Percentiles rank a stretch among this genome's conserved stretches.
These are phyloP conservation scores for Notodonta dromedarius DNA, from an alignment of 2,888 invertebrate species.

Conservation along the genomic window DNA sequence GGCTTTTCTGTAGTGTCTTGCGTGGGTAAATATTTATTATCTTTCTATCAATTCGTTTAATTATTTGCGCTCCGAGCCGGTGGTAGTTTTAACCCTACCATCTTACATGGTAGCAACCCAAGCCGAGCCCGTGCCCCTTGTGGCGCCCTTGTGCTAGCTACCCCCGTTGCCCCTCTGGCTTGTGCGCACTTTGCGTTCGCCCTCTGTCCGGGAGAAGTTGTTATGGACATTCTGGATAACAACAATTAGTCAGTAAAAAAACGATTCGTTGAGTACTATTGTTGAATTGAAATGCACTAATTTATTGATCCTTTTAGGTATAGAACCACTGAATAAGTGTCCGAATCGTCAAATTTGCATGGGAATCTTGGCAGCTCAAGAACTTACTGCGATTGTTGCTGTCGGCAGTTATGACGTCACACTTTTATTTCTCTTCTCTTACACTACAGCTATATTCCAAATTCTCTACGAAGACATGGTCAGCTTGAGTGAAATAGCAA, in stretches of 20 bases:
- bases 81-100: too few relatives aligned
- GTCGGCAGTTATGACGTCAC: conserved; percentile 42
- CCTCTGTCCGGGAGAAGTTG: too few relatives aligned
- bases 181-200: too few relatives aligned
- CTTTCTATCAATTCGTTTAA: too few relatives aligned
- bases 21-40: conserved; percentile 37
- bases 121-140: too few relatives aligned
- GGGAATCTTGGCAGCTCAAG: conserved; percentile 40
- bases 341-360: conserved; percentile 46
- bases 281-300: not conserved
- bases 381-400: conserved; percentile 33
- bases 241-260: too few relatives aligned
- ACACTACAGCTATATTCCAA: conserved; percentile 45
- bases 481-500: conserved; percentile 23
- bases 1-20: conserved; percentile 43
- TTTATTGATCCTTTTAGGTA: conserved; percentile 30
- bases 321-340: conserved; percentile 32
- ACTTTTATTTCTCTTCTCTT: conserved; percentile 46
- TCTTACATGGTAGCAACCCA: too few relatives aligned
- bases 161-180: too few relatives aligned
- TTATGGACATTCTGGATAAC: too few relatives aligned
- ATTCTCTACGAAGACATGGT: conserved; percentile 43
- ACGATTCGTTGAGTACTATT: too few relatives aligned
- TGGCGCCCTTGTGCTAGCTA: too few relatives aligned
- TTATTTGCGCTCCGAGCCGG: too few relatives aligned